Percentiles rank a stretch among this genome's conserved stretches.
Conservation (phyloP, 2,888 invertebrate species). For the Folsomia candida region DNA sequence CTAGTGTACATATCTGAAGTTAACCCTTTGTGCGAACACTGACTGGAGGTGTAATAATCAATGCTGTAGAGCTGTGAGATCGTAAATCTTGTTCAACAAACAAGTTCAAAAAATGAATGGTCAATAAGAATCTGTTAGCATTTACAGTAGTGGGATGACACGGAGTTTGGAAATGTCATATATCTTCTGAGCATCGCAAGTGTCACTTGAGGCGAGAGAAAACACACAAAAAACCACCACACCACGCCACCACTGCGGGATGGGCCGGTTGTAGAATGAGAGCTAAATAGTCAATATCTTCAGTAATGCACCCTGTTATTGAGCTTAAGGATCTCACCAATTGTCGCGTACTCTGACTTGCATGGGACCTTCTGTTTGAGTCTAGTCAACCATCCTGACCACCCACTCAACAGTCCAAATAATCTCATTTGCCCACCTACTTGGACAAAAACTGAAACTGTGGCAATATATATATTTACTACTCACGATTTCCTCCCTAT, state of each 20-base stretch:
- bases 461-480: neutral
- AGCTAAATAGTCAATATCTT: slow-evolving; percentile 3
- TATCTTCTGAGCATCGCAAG: neutral
- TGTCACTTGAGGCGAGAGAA: neutral
- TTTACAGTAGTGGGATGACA: neutral
- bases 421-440: slow-evolving; percentile 50
- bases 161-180: neutral
- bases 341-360: neutral
- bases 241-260: no score
- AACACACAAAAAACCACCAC: neutral
- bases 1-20: no score
- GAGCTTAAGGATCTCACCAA: slow-evolving; percentile 1
- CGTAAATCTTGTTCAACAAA: slow-evolving; percentile 39
- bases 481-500: slow-evolving; percentile 1
- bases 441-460: slow-evolving; percentile 28
- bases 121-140: neutral
- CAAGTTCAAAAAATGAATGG: slow-evolving; percentile 4
- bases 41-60: slow-evolving; percentile 45
- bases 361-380: slow-evolving; percentile 46
- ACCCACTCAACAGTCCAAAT: slow-evolving; percentile 50
- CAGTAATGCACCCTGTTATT: neutral
- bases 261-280: neutral
- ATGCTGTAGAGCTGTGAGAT: slow-evolving; percentile 39
- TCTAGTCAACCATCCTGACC: slow-evolving; percentile 49
- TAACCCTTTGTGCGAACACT: no score